Evolutionary conservation across 92 coral and sea anemone species (phyloP), one percentile per base, ranked within the genome.

Genomic region (Phenganax marumi): DNA sequence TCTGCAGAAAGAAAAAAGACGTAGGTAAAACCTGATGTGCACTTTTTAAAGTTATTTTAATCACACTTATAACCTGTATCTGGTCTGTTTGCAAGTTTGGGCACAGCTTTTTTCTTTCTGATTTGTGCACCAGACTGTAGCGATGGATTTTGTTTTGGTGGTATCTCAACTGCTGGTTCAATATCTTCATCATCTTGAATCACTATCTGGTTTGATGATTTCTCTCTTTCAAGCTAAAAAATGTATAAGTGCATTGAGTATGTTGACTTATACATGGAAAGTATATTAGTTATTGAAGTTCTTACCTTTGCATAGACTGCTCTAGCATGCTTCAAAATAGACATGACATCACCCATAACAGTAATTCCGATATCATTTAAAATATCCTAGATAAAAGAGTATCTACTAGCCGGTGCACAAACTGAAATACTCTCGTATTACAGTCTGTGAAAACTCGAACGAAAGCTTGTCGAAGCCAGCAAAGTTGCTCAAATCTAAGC

Each of bases 301-400:
- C 48, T 12, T 92, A 92, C 97, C 91, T 92, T 97, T 5, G 95
- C 97, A 87, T 90, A 92, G 56, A 95, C 98, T 66, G 90, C 88
- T 52, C 83, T 92, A 70, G 95, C 91, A 84, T 95, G 98, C 64
- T 94, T 91, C 63, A 95, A 75, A 19, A 95, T 95, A 8, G 97
- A 92, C 82, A 95, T 95, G 19, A 95, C 84, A 52, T 95, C 98
- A 52, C 98, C 98, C 98, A 95, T 95, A 3, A 92, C 92, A 3
- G 88, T 86, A 57, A 95, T 91, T 8, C 92, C 93, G 89, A 95
- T 95, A 89, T 95, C 98, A 80, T 91, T 90, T 22, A 95, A 88
- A 43, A 95, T 95, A 62, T 95, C 98, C 98, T 95, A 71, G 60
- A 25, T 52, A 26, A 52, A 79, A 7, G 47, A 19, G 43, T 33